Evolutionary conservation across 2,113 vertebrate species (phyloP).

Genomic region (Gavialis gangeticus): DNA sequence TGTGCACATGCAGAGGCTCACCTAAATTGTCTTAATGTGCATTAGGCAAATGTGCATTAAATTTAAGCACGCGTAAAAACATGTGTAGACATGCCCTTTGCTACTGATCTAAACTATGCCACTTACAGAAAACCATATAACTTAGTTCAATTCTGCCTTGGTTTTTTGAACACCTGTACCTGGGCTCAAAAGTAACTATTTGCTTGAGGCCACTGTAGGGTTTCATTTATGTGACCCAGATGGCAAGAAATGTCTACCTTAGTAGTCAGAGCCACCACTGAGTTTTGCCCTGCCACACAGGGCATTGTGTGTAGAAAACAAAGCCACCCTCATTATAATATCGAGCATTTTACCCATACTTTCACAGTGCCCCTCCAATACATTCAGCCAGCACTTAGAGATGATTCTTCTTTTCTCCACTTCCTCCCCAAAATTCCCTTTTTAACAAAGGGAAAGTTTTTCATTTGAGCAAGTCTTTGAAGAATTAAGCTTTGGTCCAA

Average conservation of each 20-base stretch:
- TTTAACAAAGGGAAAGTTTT: fast-evolving
- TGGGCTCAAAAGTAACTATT: not conserved
- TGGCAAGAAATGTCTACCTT: not conserved
- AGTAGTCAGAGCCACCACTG: not conserved
- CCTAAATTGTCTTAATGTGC: too few species aligned
- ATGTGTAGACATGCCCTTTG: too few species aligned
- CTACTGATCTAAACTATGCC: too few species aligned
- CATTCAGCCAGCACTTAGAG: not conserved
- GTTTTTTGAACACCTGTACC: too few species aligned
- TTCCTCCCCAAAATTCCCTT: not conserved
- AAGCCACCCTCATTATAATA: not conserved
- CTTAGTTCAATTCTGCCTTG: too few species aligned
- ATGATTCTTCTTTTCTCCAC: not conserved
- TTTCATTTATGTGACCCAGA: not conserved
- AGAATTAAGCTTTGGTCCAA: not conserved
- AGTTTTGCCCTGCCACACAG: not conserved
- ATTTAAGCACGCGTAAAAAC: too few species aligned
- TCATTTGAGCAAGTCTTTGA: not conserved
- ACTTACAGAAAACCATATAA: too few species aligned
- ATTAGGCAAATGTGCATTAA: too few species aligned
- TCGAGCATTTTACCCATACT: not conserved
- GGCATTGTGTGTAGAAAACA: too few species aligned
- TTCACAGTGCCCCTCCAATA: not conserved
- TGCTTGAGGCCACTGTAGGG: not conserved
- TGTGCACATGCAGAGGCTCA: too few species aligned